Evolutionary conservation across 2,113 vertebrate genomes (phyloP).

Genomic region (Anolis sagrei): DNA sequence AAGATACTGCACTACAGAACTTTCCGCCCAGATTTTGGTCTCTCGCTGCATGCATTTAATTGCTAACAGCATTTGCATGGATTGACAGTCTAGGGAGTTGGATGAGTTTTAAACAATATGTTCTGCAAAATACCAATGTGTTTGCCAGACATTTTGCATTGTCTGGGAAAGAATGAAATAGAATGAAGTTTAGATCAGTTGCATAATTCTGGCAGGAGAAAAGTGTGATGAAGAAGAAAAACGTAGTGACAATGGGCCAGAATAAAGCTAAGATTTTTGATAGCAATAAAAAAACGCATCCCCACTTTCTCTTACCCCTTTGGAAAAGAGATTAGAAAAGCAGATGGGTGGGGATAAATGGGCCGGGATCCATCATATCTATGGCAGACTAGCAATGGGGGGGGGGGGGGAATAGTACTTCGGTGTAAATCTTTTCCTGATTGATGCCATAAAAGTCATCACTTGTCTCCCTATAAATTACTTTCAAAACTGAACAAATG

Average conservation of each 20-base stretch:
- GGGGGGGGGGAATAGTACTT: not conserved
- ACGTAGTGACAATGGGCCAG: constrained; percentile 22
- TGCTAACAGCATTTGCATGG: not conserved
- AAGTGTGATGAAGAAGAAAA: constrained; percentile 57
- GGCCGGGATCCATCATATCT: constrained; percentile 3
- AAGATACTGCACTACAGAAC: no score
- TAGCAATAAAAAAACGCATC: constrained; percentile 55
- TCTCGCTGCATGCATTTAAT: not conserved
- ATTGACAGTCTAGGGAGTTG: not conserved
- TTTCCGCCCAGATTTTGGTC: not conserved
- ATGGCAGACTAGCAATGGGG: constrained; percentile 8
- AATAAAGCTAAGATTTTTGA: not conserved
- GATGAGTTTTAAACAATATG: constrained; percentile 23
- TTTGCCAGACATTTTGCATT: constrained; percentile 34
- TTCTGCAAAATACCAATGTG: constrained; percentile 54
- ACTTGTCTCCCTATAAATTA: constrained; percentile 10
- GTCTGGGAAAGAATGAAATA: constrained; percentile 20
- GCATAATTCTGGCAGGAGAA: constrained; percentile 25
- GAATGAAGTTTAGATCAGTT: constrained; percentile 20
- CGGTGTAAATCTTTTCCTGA: not conserved
- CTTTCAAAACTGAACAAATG: not conserved
- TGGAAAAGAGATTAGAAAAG: constrained; percentile 33
- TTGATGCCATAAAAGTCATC: not conserved
- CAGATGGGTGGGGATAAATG: constrained; percentile 13
- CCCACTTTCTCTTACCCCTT: constrained; percentile 44